phyloP scores from a whole-genome alignment of 2,888 invertebrate genomes.

The Notodonta ziczac region DNA sequence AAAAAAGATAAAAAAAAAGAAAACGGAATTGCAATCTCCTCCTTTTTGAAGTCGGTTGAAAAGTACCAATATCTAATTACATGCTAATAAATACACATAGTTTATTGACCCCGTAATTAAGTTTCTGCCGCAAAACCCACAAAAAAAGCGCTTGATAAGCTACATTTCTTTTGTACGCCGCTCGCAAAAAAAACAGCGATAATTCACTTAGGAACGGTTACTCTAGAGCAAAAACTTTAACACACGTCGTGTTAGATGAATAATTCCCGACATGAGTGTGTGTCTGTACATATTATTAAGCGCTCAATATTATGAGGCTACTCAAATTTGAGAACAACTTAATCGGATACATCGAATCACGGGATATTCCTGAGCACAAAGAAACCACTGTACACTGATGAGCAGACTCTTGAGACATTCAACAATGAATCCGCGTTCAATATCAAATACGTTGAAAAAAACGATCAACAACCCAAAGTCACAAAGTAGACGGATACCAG shows the following conservation, averaged over 20 bases:
- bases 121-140: slow-evolving; percentile 15
- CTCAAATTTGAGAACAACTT: too few species aligned
- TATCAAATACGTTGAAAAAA: neutral
- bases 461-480: neutral
- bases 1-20: too few species aligned
- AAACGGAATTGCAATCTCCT: too few species aligned
- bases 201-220: slow-evolving; percentile 25
- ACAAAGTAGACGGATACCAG: neutral
- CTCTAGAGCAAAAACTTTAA: slow-evolving; percentile 14
- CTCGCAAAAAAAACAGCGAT: slow-evolving; percentile 14
- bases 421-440: neutral
- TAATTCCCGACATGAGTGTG: too few species aligned
- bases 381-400: too few species aligned
- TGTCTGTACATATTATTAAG: too few species aligned
- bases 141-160: slow-evolving; percentile 12
- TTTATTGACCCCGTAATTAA: slow-evolving; percentile 12
- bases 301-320: too few species aligned
- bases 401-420: neutral
- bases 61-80: too few species aligned
- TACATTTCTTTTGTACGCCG: slow-evolving; percentile 12
- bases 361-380: too few species aligned
- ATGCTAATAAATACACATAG: slow-evolving; percentile 6
- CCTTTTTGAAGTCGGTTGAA: too few species aligned
- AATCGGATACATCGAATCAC: too few species aligned
- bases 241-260: neutral